Base-by-base conservation (phyloP, 2,113 vertebrate species). In the Sclerurus mexicanus region DNA sequence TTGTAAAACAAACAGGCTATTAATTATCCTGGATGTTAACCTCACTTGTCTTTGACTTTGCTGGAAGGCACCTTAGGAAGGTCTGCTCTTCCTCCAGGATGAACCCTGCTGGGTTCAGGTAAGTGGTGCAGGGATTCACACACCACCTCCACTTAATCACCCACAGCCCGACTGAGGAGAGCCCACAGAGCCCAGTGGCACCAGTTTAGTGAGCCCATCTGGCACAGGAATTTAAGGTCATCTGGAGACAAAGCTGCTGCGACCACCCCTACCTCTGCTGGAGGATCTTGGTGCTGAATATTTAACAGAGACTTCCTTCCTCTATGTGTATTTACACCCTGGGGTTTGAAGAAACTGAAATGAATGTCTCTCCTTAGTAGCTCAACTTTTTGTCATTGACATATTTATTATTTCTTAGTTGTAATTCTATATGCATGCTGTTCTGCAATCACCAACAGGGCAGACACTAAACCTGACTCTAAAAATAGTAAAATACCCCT, bases 21-120 rank as follows among this genome's bases (percentile, higher is more conserved):
- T 85, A 89, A 93, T 96, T 87, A 95, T 68, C 66, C 44, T 22
- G 52, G 17, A 25, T 72, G 66, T 12, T 60, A 64, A 60, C 90
- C 37, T 66, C 64, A 60, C 35, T 50, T 18, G 5, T 40, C 59
- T 59, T 28, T 82, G 60, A 22, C 78, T 50, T 87, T 58, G 82
- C 85, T 87, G 87, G 89, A 60, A 64, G 87, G 90, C 49, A 25
- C 60, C 0, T 1, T 7, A 39, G 81, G 91, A 85, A 81, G 64
- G 39, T 30, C 47, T 91, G 74, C 69, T 60, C 35, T 1, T 71
- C 35, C 73, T 37, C 22, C 14, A 52, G 66, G 74, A 21, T 47
- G 69, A 76, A 18, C 21, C 60, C 52, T 42, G 53, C 1, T 52
- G 74, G 35, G 53, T 40, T 66, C 60, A 73, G 75, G 42, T 24